phyloP scores from a whole-genome alignment of 2,888 invertebrate genomes.

The Mythimna lalbum region DNA sequence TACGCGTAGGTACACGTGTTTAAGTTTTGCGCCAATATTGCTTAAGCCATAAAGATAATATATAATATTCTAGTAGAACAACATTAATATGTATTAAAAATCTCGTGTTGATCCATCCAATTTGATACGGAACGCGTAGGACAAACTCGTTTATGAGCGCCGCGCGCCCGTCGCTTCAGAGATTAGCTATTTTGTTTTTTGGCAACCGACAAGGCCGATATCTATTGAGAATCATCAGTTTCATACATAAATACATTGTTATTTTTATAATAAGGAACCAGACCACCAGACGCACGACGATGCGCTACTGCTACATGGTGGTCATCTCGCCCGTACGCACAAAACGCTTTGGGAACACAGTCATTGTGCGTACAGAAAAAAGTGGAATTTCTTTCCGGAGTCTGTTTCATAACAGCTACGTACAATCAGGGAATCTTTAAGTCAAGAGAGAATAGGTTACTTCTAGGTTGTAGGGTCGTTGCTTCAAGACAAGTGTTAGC shows the following conservation, averaged over 20 bases:
- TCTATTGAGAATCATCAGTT: conserved; percentile 54
- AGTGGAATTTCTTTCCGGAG: too few relatives aligned
- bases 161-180: conserved; percentile 33
- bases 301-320: too few relatives aligned
- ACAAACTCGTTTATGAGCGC: conserved; percentile 52
- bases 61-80: conserved; percentile 6
- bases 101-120: conserved; percentile 31
- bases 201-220: conserved; percentile 60
- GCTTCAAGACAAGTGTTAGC: too few relatives aligned
- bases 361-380: too few relatives aligned
- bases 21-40: not conserved
- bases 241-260: conserved; percentile 53
- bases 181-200: conserved; percentile 60
- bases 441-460: too few relatives aligned
- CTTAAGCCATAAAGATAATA: not conserved
- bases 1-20: not conserved
- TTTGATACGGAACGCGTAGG: conserved; percentile 35
- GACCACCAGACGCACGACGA: too few relatives aligned
- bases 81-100: conserved; percentile 54
- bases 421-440: too few relatives aligned
- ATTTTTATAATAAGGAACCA: conserved; percentile 45
- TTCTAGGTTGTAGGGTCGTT: too few relatives aligned
- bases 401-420: too few relatives aligned
- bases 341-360: too few relatives aligned
- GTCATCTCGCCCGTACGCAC: too few relatives aligned